These are phyloP conservation scores for Pseudonaja textilis DNA, from an alignment of 2,113 vertebrate genomes.

Conservation along the genomic window DNA sequence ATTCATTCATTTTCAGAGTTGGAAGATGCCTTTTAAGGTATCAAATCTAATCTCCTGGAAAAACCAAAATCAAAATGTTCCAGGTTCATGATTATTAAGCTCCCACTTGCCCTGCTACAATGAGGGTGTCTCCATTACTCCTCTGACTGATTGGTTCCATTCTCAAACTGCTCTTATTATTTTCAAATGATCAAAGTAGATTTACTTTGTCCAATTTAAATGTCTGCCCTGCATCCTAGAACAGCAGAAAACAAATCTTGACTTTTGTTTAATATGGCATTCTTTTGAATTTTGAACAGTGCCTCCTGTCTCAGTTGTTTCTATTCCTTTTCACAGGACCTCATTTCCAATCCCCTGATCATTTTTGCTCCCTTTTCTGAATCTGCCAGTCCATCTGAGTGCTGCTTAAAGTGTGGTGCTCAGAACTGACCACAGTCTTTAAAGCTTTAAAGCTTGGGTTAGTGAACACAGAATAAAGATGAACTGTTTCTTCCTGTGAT, in stretches of 20 bases:
- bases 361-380: background rate
- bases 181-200: background rate
- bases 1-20: background rate
- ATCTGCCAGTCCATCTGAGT: background rate
- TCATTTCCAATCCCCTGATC: background rate
- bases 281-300: background rate
- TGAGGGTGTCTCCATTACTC: background rate
- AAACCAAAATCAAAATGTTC: background rate
- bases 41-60: background rate
- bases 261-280: background rate
- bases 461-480: background rate
- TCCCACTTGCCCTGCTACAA: background rate
- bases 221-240: background rate
- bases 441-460: background rate
- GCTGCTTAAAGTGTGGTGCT: background rate
- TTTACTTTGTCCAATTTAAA: background rate
- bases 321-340: background rate
- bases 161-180: background rate
- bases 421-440: background rate
- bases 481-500: background rate
- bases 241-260: background rate
- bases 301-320: background rate
- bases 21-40: background rate
- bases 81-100: background rate
- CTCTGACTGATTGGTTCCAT: background rate